Base-by-base conservation (phyloP, 2,888 invertebrate species). In the Ischnus inquisitorius region DNA sequence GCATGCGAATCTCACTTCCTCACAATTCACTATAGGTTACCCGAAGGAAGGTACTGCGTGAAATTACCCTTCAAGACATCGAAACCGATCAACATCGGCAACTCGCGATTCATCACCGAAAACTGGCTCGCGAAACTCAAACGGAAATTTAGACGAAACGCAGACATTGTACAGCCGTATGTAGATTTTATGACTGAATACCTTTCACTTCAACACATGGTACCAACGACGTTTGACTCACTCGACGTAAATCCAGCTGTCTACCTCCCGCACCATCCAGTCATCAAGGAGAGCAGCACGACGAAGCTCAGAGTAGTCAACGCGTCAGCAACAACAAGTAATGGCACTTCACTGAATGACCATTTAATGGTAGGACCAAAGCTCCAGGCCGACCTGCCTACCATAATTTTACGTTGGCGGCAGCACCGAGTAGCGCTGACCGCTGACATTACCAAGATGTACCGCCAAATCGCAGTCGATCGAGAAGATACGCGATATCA, bases 251-350 rank as follows among this genome's bases (percentile, higher is more conserved):
- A 16, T n/a, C 77, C 48, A 2, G n/a, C 65, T 39, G 72, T 79
- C 0, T 83, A 34, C 64, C 16, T 84, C 28, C 82, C 84, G 6
- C 85, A 85, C 64, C 72, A 80, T 14, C 80, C 83, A 1, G 78
- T 85, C 10, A 22, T 85, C 12, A 69, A 62, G 19, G 48, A 65
- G 8, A 85, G 85, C 39, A 57, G 54, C 6, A 85, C 85, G 12
- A 80, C 85, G 0, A 72, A 74, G 4, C 39, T 79, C 5, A 34
- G 83, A 39, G 85, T 85, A 0, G 85, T 85, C 60, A 81, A 85
- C 19, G 85, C 85, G 3, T 80, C 83, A 1, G 28, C 43, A 19
- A 34, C 19, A 46, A 76, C 79, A 16, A 62, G 80, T 4, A 78
- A 72, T 43, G 80, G 80, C 22, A 68, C 64, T 3, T 74, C 71